Conservation (phyloP, 2,113 vertebrate species). For the Aldabrachelys gigantea region DNA sequence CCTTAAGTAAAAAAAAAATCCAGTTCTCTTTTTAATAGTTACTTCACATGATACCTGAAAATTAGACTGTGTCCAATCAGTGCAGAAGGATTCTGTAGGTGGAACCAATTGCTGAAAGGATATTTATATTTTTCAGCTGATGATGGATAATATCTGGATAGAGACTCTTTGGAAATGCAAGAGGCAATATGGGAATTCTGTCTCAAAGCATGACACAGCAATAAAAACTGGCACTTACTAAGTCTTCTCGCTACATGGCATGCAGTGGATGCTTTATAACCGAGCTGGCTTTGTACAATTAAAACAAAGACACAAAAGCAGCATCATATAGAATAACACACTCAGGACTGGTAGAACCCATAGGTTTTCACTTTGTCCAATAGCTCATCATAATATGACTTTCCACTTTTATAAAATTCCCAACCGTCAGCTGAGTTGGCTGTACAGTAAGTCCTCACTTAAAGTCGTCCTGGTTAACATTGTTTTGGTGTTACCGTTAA, state of each 20-base stretch:
- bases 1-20: slow-evolving; percentile 18
- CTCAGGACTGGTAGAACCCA: not conserved
- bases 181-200: not conserved
- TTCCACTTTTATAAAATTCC: not conserved
- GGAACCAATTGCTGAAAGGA: not conserved
- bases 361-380: not conserved
- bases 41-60: slow-evolving; percentile 17
- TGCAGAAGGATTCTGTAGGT: not conserved
- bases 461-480: too few species aligned
- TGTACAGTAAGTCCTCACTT: not conserved
- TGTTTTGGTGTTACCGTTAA: too few species aligned
- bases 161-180: not conserved
- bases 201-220: not conserved
- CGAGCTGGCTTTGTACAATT: slow-evolving; percentile 17
- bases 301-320: not conserved
- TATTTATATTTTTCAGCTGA: slow-evolving; percentile 18
- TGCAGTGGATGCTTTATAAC: slow-evolving; percentile 32
- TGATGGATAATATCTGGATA: slow-evolving; percentile 22
- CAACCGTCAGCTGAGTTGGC: not conserved
- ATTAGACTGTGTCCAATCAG: not conserved
- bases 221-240: not conserved
- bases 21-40: not conserved
- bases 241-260: not conserved
- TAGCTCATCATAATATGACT: not conserved
- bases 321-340: slow-evolving; percentile 3